Base-by-base conservation (phyloP, 2,113 vertebrate genomes). In the Ceyx melanurus region DNA sequence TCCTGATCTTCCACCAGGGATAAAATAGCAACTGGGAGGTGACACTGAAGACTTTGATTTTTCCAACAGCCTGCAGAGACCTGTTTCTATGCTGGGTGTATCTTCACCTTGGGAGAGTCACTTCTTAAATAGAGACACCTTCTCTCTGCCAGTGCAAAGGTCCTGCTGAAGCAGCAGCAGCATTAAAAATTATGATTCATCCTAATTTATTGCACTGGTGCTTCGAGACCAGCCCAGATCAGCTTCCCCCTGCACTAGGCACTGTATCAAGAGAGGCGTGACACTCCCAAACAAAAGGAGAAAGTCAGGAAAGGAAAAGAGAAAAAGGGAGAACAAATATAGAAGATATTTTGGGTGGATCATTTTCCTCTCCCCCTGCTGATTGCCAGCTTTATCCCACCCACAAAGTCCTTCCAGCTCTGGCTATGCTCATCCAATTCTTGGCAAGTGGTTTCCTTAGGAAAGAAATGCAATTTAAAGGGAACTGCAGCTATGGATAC, bases 391-490 rank as follows among this genome's bases (percentile, higher is more conserved):
- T 95, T 91, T 79, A 92, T 89, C 91, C 89, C 76, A 91, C 64
- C 56, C 93, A 92, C 88, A 94, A 89, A 54, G 60, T 86, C 71
- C 71, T 80, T 91, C 93, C 82, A 94, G 79, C 75, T 89, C 82
- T 66, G 58, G 70, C 78, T 68, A 46, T 9, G 13, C 45, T 76
- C 22, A 51, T 65, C 58, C 67, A 57, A 37, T n/a, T 73, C 72
- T n/a, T 91, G 71, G 57, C 13, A 17, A 94, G 76, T 58, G 2
- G 43, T 76, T 86, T 62, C 57, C 79, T 75, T 37, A 79, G 82
- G 51, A 91, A 88, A 82, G 31, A 70, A 88, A 92, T 50, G 37
- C 9, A 62, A 62, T 88, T 89, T 82, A 70, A 91, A 94, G 65
- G 42, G 17, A 43, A 70, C 46, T 54, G 28, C 64, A 89, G 67